A percentile compares a stretch with the other conserved stretches of the same genome.
Conservation (phyloP, 2,888 invertebrate genomes). For the Lasioglossum zephyrum region DNA sequence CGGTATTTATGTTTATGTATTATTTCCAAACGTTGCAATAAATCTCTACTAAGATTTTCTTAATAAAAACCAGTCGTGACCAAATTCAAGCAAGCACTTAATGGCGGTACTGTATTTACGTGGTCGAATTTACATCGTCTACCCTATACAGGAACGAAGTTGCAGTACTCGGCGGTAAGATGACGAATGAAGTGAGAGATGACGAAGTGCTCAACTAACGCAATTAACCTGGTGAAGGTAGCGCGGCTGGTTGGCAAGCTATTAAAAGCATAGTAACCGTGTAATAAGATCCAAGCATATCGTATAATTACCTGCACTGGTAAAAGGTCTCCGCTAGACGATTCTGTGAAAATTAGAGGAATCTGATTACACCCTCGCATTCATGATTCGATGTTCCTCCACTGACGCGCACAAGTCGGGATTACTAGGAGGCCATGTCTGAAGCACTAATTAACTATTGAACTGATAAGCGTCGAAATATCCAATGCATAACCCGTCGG, state of each 20-base stretch:
- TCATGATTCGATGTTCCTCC: not conserved
- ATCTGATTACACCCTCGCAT: not conserved
- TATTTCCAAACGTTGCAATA: too few relatives aligned
- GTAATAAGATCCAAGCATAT: slow-evolving; percentile 58
- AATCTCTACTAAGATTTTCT: too few relatives aligned
- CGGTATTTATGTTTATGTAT: too few relatives aligned
- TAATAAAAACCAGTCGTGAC: not conserved
- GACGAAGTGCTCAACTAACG: slow-evolving; percentile 68
- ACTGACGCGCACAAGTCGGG: not conserved
- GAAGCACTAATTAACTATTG: not conserved
- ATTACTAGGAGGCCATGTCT: not conserved
- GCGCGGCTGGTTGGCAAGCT: slow-evolving; percentile 35
- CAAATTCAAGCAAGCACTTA: not conserved
- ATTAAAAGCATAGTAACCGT: slow-evolving; percentile 50
- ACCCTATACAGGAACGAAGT: slow-evolving; percentile 29
- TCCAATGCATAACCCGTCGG: not conserved
- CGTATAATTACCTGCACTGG: slow-evolving; percentile 54
- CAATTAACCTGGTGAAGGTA: slow-evolving; percentile 61
- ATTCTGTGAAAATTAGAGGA: slow-evolving; percentile 9
- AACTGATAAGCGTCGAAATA: not conserved
- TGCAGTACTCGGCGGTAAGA: slow-evolving; percentile 34
- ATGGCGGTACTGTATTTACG: not conserved
- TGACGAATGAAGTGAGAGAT: slow-evolving; percentile 51
- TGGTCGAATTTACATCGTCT: not conserved
- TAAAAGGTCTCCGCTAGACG: slow-evolving; percentile 12